Evolutionary conservation across 2,113 vertebrate genomes (phyloP), one percentile per base, ranked within the genome.

Genomic region (Fukomys damarensis): DNA sequence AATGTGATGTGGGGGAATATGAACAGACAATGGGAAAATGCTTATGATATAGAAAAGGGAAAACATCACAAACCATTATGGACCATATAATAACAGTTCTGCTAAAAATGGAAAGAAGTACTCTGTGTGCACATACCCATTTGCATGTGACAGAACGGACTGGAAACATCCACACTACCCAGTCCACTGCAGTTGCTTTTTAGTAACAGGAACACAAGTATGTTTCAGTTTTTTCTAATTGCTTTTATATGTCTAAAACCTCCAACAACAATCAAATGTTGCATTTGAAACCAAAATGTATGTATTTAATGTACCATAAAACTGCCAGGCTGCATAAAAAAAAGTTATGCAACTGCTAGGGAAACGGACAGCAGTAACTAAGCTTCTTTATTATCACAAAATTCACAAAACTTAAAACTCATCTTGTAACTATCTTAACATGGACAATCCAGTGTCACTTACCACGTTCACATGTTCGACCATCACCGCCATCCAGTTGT

Each of bases 231-330:
- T 84, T 56, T 66, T 83, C 16, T 81, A 26, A 56, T 32, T 58
- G 35, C 8, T 38, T 89, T 28, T 61, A 28, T 84, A 58, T 20
- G 6, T 46, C 52, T 81, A 66, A 85, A 87, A 68, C 24, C 41
- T 54, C 56, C n/a, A 5, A 28, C 2, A 59, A 63, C 14, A 56
- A n/a, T n/a, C 28, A 54, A 87, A 88, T 14, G 35, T 5, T 68
- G 19, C 83, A 24, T 86, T 91, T 65, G 63, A 41, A 72, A 88
- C 87, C 65, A 91, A 86, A 54, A 80, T 63, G 66, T 63, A 77
- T 28, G 49, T 35, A 91, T 94, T 94, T 94, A 91, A 91, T 92
- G 56, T 68, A 92, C 81, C 72, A 86, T 80, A 58, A 88, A 95
- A 80, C 91, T 49, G 13, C 54, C 88, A 88, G 85, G 81, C 28